These are phyloP conservation scores for Zalophus californianus DNA, from an alignment of 2,797 vertebrate species.

Conservation along the genomic window DNA sequence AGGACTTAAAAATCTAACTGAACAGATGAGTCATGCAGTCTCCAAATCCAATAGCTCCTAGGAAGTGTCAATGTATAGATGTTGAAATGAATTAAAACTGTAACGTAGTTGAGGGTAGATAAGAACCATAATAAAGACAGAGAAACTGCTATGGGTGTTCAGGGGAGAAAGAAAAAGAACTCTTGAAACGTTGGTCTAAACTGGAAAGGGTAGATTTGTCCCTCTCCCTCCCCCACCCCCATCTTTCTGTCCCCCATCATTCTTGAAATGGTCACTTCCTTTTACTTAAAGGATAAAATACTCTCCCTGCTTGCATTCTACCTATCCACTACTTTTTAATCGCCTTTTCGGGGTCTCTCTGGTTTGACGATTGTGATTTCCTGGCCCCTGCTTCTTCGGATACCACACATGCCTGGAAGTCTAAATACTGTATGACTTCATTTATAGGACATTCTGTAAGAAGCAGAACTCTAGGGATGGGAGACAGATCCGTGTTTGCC, in stretches of 20 bases:
- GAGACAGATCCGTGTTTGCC: not conserved
- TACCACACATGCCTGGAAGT: not conserved
- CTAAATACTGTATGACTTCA: not conserved
- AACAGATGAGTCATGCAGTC: not conserved
- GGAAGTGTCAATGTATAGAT: not conserved
- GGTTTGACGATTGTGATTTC: not conserved
- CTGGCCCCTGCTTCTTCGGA: not conserved
- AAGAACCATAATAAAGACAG: not conserved
- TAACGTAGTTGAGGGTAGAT: not conserved
- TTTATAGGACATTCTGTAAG: not conserved
- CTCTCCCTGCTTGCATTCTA: not conserved
- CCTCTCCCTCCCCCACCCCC: accelerated
- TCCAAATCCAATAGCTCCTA: not conserved
- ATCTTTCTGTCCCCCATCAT: accelerated
- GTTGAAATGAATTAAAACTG: not conserved
- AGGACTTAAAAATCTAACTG: not conserved
- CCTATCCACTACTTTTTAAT: not conserved
- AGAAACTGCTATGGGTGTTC: not conserved
- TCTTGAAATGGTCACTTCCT: not conserved
- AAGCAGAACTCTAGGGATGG: not conserved
- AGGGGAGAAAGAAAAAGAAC: not conserved
- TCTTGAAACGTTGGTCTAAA: not conserved
- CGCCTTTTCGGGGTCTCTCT: not conserved
- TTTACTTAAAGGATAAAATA: not conserved
- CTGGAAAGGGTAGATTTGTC: not conserved